Conservation (phyloP, 1,140 invertebrate species). For the Chrysomallon squamiferum region DNA sequence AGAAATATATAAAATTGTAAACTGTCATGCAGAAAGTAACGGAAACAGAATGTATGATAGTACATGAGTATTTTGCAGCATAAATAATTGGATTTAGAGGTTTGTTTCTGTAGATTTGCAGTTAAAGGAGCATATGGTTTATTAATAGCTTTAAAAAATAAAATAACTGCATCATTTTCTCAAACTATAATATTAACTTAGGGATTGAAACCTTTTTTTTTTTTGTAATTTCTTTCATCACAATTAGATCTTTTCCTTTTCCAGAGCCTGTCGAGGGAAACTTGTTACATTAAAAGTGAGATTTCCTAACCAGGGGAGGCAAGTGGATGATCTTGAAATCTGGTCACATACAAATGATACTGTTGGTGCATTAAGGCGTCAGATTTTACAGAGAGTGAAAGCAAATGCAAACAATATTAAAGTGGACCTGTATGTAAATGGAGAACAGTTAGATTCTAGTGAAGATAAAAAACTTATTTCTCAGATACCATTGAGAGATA, state of each 20-base stretch:
- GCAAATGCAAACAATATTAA: slow-evolving; percentile 69
- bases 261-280: slow-evolving; percentile 86
- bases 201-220: too few species aligned
- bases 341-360: slow-evolving; percentile 95
- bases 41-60: too few species aligned
- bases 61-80: too few species aligned
- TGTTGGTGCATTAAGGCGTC: slow-evolving; percentile 78
- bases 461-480: slow-evolving; percentile 89
- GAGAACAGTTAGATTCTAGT: slow-evolving; percentile 83
- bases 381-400: slow-evolving; percentile 71
- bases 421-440: slow-evolving; percentile 89
- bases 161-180: too few species aligned
- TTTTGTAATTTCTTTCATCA: too few species aligned
- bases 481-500: slow-evolving; percentile 87
- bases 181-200: too few species aligned
- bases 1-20: too few species aligned
- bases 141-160: too few species aligned
- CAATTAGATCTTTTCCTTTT: slow-evolving; percentile 40
- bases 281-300: slow-evolving; percentile 85
- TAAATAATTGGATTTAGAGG: too few species aligned
- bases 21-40: too few species aligned
- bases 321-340: slow-evolving; percentile 91
- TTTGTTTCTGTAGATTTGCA: too few species aligned
- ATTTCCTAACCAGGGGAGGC: slow-evolving; percentile 88
- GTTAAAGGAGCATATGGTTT: too few species aligned